Conservation (phyloP, 2,797 vertebrate species). For the Ptychadena robeensis region DNA sequence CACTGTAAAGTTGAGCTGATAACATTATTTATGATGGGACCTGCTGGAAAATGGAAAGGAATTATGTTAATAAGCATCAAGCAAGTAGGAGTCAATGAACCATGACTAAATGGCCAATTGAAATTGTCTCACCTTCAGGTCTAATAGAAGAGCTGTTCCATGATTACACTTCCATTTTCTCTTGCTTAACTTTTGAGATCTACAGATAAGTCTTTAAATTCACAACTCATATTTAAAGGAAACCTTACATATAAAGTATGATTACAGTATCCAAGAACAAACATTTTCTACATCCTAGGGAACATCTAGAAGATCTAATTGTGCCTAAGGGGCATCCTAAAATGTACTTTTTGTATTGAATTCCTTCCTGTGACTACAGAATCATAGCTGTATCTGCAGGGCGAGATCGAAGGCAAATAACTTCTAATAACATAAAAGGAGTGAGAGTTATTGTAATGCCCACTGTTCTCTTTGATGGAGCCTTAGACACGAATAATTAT, state of each 20-base stretch:
- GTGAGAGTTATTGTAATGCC: too few species aligned
- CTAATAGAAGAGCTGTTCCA: not conserved
- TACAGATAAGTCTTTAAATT: not conserved
- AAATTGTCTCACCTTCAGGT: constrained; percentile 5
- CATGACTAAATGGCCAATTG: constrained; percentile 24
- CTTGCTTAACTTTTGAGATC: not conserved
- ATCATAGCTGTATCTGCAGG: too few species aligned
- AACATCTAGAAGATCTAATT: too few species aligned
- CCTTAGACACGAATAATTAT: too few species aligned
- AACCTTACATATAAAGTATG: not conserved
- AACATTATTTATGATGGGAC: constrained; percentile 41
- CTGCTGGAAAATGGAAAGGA: constrained; percentile 24
- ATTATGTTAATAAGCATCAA: constrained; percentile 40
- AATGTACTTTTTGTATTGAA: too few species aligned
- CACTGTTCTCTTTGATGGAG: too few species aligned
- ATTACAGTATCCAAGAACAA: not conserved
- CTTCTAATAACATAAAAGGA: too few species aligned
- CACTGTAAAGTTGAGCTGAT: constrained; percentile 23
- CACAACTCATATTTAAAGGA: too few species aligned
- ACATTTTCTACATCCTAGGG: not conserved
- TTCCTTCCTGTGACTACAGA: too few species aligned
- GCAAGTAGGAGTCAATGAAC: constrained; percentile 36
- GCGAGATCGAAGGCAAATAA: too few species aligned
- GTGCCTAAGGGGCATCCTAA: too few species aligned
- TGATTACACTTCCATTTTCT: not conserved